Evolutionary conservation across 2,888 invertebrate genomes (phyloP), one percentile per base, ranked within the genome.

Genomic region (Microplitis manilae): DNA sequence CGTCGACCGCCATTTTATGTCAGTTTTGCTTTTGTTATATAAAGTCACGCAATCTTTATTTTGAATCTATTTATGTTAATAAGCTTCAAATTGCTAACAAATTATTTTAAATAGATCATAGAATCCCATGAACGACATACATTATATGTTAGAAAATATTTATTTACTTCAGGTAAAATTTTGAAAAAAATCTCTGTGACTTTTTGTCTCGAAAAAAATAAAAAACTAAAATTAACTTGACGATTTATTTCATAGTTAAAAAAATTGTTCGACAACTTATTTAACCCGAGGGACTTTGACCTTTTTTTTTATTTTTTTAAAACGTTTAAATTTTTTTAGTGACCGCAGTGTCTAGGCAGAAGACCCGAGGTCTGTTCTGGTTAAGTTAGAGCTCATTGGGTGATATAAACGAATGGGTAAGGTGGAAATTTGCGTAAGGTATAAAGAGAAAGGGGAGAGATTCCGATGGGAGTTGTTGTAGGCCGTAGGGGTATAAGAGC

Each of bases 361-460:
- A 50, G 50, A 50, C 50, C 50, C 50, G 13, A 50, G 30, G 30
- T 30, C 30, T 30, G 30, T 30, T 30, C 30, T 88, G 87, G 85
- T 88, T 86, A 88, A 88, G 84, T 86, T 85, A 83, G 30, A 30
- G 67, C 84, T 86, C 86, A 84, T 86, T 85, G 85, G 87, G 69
- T 78, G 77, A 77, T 71, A 62, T 39, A 72, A 72, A 50, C 50
- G 71, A 72, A 62, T 72, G 61, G 71, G 62, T 62, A 72, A 72
- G 71, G 38, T 72, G 71, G 40, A 62, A 59, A 62, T 72, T 72
- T 39, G 62, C 61, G 38, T 50, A 59, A 62, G 62, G 17, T 41
- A 41, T 68, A 17, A 15, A 40, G 39, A 15, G 40, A 65, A 77
- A 61, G 59, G 69, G 79, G 59, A 67, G 60, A 20, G 69, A 41